Evolutionary conservation across 1,140 invertebrate species (phyloP).

Genomic region (Aphidius gifuensis): DNA sequence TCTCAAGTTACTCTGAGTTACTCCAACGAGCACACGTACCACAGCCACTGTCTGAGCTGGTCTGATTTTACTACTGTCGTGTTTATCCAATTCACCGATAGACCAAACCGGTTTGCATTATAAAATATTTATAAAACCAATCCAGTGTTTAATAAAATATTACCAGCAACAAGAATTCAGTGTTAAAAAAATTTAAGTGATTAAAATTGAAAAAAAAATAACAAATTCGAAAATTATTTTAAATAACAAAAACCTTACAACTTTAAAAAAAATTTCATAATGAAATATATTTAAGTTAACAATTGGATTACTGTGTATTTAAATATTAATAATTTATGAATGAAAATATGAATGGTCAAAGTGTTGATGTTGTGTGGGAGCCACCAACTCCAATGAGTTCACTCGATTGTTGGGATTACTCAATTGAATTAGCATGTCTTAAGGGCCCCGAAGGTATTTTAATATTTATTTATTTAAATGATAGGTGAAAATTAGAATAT

Average conservation of each 20-base stretch:
- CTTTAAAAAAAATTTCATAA: too few relatives aligned
- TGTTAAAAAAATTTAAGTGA: too few relatives aligned
- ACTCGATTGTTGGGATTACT: constrained; percentile 78
- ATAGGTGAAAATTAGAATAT: not conserved
- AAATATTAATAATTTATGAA: not conserved
- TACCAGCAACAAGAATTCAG: too few relatives aligned
- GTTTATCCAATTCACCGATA: constrained; percentile 38
- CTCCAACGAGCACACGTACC: constrained; percentile 1
- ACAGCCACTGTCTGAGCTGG: constrained; percentile 16
- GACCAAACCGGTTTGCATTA: constrained; percentile 36
- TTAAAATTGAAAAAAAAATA: not conserved
- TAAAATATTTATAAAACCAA: not conserved
- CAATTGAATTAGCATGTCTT: constrained; percentile 74
- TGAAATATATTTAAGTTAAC: too few relatives aligned
- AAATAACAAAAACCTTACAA: too few relatives aligned
- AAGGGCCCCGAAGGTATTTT: constrained; percentile 66
- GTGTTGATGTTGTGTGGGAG: constrained; percentile 48
- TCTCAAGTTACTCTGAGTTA: too few relatives aligned
- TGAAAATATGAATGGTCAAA: constrained; percentile 40
- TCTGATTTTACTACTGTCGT: constrained; percentile 18
- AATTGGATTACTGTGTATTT: too few relatives aligned
- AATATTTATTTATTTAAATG: constrained; percentile 1
- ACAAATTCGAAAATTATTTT: not conserved
- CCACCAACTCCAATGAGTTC: constrained; percentile 60
- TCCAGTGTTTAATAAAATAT: too few relatives aligned